These are phyloP conservation scores for Drosophila arawakana DNA, from an alignment of 1,140 invertebrate genomes.

Conservation along the genomic window DNA sequence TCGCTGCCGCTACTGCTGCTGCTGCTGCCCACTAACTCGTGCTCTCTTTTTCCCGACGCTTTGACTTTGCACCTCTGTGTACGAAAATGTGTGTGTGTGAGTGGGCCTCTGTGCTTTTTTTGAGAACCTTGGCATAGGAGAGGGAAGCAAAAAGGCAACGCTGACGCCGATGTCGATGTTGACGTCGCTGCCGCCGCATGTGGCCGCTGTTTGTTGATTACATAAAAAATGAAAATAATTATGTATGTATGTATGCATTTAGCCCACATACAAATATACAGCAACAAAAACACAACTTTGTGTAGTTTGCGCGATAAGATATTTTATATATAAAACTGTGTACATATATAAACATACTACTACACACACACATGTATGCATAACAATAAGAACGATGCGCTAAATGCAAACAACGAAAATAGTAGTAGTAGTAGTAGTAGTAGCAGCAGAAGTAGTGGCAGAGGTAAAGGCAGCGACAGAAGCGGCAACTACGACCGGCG, in stretches of 20 bases:
- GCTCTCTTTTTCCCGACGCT: constrained; percentile 40
- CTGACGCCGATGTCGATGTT: constrained; percentile 15
- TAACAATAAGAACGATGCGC: constrained; percentile 54
- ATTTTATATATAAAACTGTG: constrained; percentile 18
- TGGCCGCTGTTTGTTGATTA: constrained; percentile 72
- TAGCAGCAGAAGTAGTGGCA: constrained; percentile 2
- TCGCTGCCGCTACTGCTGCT: not conserved
- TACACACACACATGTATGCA: not conserved
- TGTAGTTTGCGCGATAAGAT: constrained; percentile 70
- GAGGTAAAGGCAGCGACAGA: too few species aligned
- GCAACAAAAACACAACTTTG: constrained; percentile 35
- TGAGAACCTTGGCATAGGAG: constrained; percentile 58
- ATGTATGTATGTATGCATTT: constrained; percentile 59
- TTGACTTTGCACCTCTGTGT: constrained; percentile 46
- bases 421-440: constrained; percentile 49
- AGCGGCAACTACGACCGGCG: constrained; percentile 11
- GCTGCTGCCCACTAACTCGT: constrained; percentile 32
- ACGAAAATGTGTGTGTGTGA: constrained; percentile 23
- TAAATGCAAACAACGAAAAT: constrained; percentile 70
- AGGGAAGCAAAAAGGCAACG: constrained; percentile 38
- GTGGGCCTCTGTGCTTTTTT: constrained; percentile 40
- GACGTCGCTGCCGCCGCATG: constrained; percentile 40
- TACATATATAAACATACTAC: not conserved
- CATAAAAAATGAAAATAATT: constrained; percentile 81
- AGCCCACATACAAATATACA: constrained; percentile 19